Percentiles rank a stretch among this genome's conserved stretches.
phyloP scores from a whole-genome alignment of 2,888 invertebrate genomes.

The Abrostola triplasia region DNA sequence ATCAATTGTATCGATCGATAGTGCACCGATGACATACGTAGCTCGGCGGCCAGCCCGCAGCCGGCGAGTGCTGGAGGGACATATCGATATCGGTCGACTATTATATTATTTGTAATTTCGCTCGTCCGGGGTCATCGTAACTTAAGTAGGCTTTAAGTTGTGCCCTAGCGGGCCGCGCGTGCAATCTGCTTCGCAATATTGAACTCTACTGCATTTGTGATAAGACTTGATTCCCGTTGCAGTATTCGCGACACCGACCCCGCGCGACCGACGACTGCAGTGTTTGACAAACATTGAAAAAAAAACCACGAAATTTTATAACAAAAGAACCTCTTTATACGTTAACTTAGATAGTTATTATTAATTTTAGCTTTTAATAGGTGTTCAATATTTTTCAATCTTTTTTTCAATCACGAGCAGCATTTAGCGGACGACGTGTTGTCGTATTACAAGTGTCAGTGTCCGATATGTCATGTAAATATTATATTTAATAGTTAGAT shows the following conservation, averaged over 20 bases:
- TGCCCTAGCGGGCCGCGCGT: constrained; percentile 50
- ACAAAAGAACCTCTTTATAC: constrained; percentile 78
- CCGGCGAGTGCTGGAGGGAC: not conserved
- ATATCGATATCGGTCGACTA: constrained; percentile 27
- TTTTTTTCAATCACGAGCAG: constrained; percentile 72
- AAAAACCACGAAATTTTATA: constrained; percentile 66
- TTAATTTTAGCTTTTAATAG: constrained; percentile 86
- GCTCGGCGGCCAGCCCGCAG: constrained; percentile 14
- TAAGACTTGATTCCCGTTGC: constrained; percentile 70
- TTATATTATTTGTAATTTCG: constrained; percentile 52
- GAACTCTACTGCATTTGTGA: constrained; percentile 74
- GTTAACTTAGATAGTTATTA: constrained; percentile 84
- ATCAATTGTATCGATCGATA: constrained; percentile 56
- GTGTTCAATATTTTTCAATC: constrained; percentile 85
- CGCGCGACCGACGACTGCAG: constrained; percentile 62
- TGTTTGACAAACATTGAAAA: constrained; percentile 56
- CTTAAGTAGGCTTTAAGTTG: constrained; percentile 67
- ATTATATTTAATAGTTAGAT: constrained; percentile 84
- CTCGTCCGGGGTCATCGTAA: constrained; percentile 63
- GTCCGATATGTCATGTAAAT: constrained; percentile 77
- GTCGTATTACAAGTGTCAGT: constrained; percentile 57
- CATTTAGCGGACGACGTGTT: constrained; percentile 73
- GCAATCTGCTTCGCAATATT: constrained; percentile 68
- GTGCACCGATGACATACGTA: constrained; percentile 57
- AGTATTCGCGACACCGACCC: constrained; percentile 65